Percentiles rank a stretch among this genome's conserved stretches.
These are phyloP conservation scores for Trisateles emortualis DNA, from an alignment of 2,888 invertebrate genomes.

Conservation along the genomic window DNA sequence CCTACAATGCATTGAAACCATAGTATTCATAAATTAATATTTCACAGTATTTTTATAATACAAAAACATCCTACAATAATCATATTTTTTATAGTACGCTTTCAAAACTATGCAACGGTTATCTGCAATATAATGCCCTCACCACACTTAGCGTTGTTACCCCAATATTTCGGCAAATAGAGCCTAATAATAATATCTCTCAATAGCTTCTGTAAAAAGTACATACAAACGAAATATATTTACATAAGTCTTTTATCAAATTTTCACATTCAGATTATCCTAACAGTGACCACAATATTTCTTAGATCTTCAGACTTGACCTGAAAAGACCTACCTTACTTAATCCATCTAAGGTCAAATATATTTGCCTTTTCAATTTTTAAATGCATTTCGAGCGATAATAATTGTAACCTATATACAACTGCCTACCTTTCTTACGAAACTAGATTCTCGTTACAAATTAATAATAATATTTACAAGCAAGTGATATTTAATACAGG, in stretches of 20 bases:
- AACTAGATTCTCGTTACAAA: not conserved
- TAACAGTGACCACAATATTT: conserved; percentile 4
- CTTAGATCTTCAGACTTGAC: conserved; percentile 49
- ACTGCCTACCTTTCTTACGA: too few relatives aligned
- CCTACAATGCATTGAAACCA: not conserved
- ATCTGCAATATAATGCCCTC: too few relatives aligned
- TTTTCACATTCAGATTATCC: conserved; percentile 9
- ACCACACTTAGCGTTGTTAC: too few relatives aligned
- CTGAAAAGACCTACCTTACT: conserved; percentile 54
- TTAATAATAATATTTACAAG: conserved; percentile 7
- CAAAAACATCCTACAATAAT: not conserved
- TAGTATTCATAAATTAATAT: not conserved
- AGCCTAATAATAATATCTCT: too few relatives aligned
- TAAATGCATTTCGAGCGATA: conserved; percentile 48
- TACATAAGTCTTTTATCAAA: conserved; percentile 9
- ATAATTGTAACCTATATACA: conserved; percentile 5
- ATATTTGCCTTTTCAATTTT: conserved; percentile 62
- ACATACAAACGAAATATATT: not conserved
- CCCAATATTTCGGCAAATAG: too few relatives aligned
- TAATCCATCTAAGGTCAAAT: conserved; percentile 55
- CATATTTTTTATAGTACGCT: not conserved
- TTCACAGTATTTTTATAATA: not conserved
- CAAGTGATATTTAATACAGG: conserved; percentile 12
- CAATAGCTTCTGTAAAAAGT: too few relatives aligned
- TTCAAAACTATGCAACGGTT: too few relatives aligned